Evolutionary conservation across 2,797 vertebrate genomes (phyloP).

Genomic region (Caiman crocodilus): DNA sequence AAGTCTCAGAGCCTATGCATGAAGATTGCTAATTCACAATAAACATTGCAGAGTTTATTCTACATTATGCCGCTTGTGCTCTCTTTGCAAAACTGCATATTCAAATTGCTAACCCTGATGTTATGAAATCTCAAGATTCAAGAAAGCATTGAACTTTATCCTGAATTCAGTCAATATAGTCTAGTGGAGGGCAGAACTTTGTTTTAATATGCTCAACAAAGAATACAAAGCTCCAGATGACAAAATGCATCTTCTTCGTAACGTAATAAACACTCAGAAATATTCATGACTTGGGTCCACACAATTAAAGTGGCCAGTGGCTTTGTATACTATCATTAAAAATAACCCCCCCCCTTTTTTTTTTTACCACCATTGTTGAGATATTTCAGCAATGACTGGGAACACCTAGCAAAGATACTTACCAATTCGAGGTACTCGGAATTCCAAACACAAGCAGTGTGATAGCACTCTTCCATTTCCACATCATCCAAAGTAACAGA

Average conservation of each 20-base stretch:
- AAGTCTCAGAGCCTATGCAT: neutral
- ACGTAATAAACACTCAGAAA: neutral
- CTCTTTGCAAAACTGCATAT: slow-evolving; percentile 48
- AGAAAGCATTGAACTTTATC: slow-evolving; percentile 44
- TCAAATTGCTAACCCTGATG: slow-evolving; percentile 64
- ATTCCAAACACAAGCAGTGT: slow-evolving; percentile 38
- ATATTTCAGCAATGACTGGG: neutral
- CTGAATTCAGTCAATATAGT: slow-evolving; percentile 45
- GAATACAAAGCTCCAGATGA: slow-evolving; percentile 54
- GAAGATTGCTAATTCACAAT: slow-evolving; percentile 30
- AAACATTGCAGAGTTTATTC: slow-evolving; percentile 35
- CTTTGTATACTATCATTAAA: slow-evolving; percentile 7
- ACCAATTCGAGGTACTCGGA: slow-evolving; percentile 44
- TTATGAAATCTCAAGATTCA: slow-evolving; percentile 56
- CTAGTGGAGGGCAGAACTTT: slow-evolving; percentile 9
- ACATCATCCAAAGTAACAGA: slow-evolving; percentile 45
- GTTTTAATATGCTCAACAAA: slow-evolving; percentile 26
- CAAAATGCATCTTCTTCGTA: slow-evolving; percentile 10
- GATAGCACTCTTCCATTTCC: slow-evolving; percentile 39
- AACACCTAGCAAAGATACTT: neutral
- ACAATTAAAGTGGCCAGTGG: slow-evolving; percentile 34
- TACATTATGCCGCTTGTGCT: slow-evolving; percentile 57
- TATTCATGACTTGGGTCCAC: slow-evolving; percentile 25
- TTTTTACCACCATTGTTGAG: neutral
- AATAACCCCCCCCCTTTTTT: neutral